Conservation (phyloP, 2,888 invertebrate genomes). For the Seladonia tumulorum region DNA sequence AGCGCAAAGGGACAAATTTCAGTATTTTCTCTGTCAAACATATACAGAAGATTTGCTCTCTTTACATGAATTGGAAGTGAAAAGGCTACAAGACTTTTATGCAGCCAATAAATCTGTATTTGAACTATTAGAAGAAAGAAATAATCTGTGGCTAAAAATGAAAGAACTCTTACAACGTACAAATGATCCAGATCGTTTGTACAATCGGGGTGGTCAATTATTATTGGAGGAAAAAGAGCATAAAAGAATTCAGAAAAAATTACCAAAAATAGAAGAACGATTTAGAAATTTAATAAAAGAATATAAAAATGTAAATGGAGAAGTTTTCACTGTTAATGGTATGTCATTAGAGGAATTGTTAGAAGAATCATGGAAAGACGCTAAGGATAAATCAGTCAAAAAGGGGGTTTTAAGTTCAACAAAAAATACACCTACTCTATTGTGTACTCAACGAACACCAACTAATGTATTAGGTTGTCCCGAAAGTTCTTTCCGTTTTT, state of each 20-base stretch:
- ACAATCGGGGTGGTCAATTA: conserved; percentile 94
- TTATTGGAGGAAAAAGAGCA: conserved; percentile 94
- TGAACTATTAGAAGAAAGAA: conserved; percentile 85
- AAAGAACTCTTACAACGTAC: conserved; percentile 90
- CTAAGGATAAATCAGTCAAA: conserved; percentile 67
- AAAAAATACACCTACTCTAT: conserved; percentile 55
- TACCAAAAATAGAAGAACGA: conserved; percentile 91
- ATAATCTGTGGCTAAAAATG: conserved; percentile 88
- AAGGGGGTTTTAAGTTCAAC: conserved; percentile 76
- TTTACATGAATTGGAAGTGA: conserved; percentile 91
- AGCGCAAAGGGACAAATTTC: conserved; percentile 87
- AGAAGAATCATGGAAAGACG: conserved; percentile 85
- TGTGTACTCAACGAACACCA: conserved; percentile 45
- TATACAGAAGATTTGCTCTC: conserved; percentile 93
- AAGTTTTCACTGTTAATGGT: conserved; percentile 87
- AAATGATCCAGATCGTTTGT: conserved; percentile 92
- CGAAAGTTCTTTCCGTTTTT: too few species aligned
- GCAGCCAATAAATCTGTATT: conserved; percentile 86
- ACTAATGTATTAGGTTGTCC: conserved; percentile 36
- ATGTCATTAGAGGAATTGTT: conserved; percentile 87
- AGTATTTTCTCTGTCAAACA: conserved; percentile 88
- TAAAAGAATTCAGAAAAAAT: conserved; percentile 89
- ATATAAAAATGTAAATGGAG: conserved; percentile 83
- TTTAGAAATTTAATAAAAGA: conserved; percentile 86
- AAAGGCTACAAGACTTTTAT: conserved; percentile 88